Evolutionary conservation across 2,113 vertebrate species (phyloP).

Genomic region (Onychostruthus taczanowskii): DNA sequence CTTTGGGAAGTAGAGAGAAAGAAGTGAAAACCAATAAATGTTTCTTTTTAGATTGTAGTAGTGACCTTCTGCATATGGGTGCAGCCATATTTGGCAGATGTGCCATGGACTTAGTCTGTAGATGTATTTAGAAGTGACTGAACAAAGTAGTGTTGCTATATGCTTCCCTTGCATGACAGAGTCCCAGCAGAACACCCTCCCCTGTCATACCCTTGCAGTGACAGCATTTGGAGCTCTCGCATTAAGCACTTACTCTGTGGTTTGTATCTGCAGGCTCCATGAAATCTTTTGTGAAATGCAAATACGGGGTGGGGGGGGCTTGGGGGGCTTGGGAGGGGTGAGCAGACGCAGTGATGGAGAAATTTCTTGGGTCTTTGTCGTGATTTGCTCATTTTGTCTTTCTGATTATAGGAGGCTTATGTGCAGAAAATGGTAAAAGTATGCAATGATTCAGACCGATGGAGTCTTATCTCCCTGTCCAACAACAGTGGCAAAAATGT

Average conservation of each 20-base stretch:
- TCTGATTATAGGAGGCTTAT: slow-evolving; percentile 90
- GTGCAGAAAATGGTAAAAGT: slow-evolving; percentile 99
- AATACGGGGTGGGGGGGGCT: neutral
- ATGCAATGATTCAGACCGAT: slow-evolving; percentile 96
- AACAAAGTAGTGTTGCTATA: neutral
- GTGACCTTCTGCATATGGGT: neutral
- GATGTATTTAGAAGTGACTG: neutral
- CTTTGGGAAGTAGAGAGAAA: neutral
- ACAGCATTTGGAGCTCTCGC: neutral
- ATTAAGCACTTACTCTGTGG: slow-evolving; percentile 8
- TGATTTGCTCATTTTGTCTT: slow-evolving; percentile 64
- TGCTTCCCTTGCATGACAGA: neutral
- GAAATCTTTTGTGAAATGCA: neutral
- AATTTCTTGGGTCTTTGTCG: neutral
- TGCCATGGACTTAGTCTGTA: neutral
- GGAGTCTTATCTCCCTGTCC: slow-evolving; percentile 98
- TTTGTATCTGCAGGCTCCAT: neutral
- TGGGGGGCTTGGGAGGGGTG: neutral
- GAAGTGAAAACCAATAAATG: neutral
- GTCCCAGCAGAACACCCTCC: neutral
- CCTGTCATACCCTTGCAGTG: neutral
- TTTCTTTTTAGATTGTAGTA: neutral
- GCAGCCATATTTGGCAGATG: neutral
- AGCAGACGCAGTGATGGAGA: neutral
- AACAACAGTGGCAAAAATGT: slow-evolving; percentile 99